Conservation (phyloP, 2,888 invertebrate genomes). For the Zelleria hepariella region DNA sequence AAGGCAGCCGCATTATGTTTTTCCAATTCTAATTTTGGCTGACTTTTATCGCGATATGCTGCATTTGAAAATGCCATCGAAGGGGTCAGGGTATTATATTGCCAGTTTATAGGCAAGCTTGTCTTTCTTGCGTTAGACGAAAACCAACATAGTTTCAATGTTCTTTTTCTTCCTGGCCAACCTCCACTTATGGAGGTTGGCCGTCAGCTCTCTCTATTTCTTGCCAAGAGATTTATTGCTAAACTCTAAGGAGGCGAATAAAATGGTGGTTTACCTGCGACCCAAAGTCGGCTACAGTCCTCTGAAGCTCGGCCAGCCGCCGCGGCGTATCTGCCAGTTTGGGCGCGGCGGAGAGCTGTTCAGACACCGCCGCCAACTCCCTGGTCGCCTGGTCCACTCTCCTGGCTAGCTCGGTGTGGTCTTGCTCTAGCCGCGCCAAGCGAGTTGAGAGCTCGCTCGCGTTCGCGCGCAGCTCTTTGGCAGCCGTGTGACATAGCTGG, state of each 20-base stretch:
- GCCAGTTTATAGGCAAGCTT: too few relatives aligned
- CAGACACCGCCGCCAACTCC: constrained; percentile 68
- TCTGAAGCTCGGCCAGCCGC: constrained; percentile 65
- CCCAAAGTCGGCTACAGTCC: constrained; percentile 72
- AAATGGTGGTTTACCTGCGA: constrained; percentile 70
- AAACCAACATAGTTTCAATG: too few relatives aligned
- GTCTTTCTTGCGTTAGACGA: too few relatives aligned
- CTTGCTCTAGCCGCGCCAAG: constrained; percentile 69
- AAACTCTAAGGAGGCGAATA: neutral
- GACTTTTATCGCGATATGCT: neutral
- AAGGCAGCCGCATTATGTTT: neutral
- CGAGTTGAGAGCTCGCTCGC: constrained; percentile 74
- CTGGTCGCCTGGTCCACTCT: constrained; percentile 47
- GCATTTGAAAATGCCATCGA: too few relatives aligned
- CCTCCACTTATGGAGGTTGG: too few relatives aligned
- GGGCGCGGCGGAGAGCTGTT: constrained; percentile 72
- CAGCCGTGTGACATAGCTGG: constrained; percentile 79
- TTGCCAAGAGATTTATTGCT: too few relatives aligned
- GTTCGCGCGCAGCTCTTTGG: constrained; percentile 77
- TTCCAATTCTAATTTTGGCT: neutral
- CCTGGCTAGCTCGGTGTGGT: constrained; percentile 53
- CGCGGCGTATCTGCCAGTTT: constrained; percentile 72
- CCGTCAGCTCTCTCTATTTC: too few relatives aligned
- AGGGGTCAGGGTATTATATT: too few relatives aligned
- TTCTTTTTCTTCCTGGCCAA: too few relatives aligned